A percentile compares a stretch with the other conserved stretches of the same genome.
Evolutionary conservation across 1,140 invertebrate genomes (phyloP).

Genomic region (Doryteuthis pealeii): DNA sequence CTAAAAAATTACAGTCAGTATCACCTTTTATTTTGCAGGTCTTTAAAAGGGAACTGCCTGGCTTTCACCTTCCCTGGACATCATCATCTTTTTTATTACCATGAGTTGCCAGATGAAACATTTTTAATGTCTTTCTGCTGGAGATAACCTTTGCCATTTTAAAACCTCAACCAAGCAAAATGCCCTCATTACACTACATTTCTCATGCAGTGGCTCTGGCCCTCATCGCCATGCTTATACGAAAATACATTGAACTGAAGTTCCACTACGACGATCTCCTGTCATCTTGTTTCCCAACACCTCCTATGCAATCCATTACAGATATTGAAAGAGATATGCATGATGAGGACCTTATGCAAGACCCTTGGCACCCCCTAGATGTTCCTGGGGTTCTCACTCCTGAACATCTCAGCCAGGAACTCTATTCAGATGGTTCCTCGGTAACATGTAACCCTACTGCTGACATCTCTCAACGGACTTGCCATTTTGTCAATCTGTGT

Average conservation of each 20-base stretch:
- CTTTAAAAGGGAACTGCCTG: too few species aligned
- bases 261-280: conserved; percentile 19
- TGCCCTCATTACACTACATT: conserved; percentile 24
- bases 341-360: background rate
- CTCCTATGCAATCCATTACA: background rate
- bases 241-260: conserved; percentile 24
- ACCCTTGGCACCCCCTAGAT: background rate
- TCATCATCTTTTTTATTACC: too few species aligned
- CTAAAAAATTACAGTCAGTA: too few species aligned
- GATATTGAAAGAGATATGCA: background rate
- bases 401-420: background rate
- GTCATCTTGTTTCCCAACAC: background rate
- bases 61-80: too few species aligned
- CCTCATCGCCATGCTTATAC: conserved; percentile 22
- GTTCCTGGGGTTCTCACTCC: background rate
- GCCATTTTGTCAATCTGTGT: conserved; percentile 59
- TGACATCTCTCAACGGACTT: conserved; percentile 39
- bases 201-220: conserved; percentile 25
- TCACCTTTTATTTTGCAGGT: too few species aligned
- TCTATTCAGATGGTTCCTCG: conserved; percentile 33
- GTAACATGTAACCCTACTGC: conserved; percentile 43
- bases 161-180: background rate
- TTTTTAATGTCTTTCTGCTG: too few species aligned
- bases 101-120: too few species aligned
- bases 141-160: too few species aligned